A percentile compares a stretch with the other conserved stretches of the same genome.
Evolutionary conservation across 2,888 invertebrate genomes (phyloP).

Genomic region (Phanerotoma sp.): DNA sequence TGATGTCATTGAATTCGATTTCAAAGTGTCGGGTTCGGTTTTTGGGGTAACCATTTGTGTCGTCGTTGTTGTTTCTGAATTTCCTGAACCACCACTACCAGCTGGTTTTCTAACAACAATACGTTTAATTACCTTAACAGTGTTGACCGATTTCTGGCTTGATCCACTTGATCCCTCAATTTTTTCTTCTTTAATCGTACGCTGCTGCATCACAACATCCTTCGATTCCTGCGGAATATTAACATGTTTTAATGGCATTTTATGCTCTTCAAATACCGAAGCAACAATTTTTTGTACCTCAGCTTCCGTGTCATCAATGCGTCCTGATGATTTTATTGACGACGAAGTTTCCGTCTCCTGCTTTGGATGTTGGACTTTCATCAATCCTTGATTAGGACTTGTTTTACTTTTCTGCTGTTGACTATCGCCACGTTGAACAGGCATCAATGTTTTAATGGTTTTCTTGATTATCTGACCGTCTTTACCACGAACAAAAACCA

Average conservation of each 20-base stretch:
- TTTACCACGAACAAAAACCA: conserved; percentile 51
- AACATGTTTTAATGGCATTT: conserved; percentile 51
- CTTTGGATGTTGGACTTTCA: background rate
- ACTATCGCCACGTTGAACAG: conserved; percentile 41
- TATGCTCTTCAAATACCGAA: conserved; percentile 54
- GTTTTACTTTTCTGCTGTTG: too few species aligned
- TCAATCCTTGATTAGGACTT: background rate
- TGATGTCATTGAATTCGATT: too few species aligned
- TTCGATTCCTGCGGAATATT: conserved; percentile 42
- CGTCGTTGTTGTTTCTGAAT: conserved; percentile 32
- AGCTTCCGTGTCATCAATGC: conserved; percentile 51
- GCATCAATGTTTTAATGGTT: conserved; percentile 55
- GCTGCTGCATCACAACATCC: conserved; percentile 3
- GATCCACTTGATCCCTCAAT: too few species aligned
- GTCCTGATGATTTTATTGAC: conserved; percentile 20
- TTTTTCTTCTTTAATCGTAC: conserved; percentile 39
- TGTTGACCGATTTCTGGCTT: conserved; percentile 45
- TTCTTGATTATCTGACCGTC: conserved; percentile 54
- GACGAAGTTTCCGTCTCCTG: too few species aligned
- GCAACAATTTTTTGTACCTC: conserved; percentile 56
- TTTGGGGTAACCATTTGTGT: conserved; percentile 38
- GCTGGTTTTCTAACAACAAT: conserved; percentile 51
- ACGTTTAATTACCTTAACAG: conserved; percentile 54
- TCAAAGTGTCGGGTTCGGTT: conserved; percentile 5
- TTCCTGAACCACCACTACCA: conserved; percentile 22